phyloP scores from a whole-genome alignment of 2,888 invertebrate genomes.

The Corythucha ciliata region DNA sequence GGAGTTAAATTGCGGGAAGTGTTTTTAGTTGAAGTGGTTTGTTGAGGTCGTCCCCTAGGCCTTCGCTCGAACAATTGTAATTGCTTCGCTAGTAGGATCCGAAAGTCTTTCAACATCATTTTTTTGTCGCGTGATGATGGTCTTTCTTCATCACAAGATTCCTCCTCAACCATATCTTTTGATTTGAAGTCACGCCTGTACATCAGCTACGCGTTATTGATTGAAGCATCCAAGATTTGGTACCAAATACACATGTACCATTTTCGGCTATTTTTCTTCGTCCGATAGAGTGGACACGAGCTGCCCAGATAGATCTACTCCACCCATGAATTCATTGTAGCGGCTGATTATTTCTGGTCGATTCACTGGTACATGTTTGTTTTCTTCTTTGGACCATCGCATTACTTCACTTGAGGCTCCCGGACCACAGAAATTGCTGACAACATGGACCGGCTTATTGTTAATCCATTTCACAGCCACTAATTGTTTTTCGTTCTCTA shows the following conservation, averaged over 20 bases:
- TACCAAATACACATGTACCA: too few species aligned
- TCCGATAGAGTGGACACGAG: too few species aligned
- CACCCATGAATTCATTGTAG: conserved; percentile 17
- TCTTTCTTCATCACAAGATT: too few species aligned
- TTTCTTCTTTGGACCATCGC: conserved; percentile 19
- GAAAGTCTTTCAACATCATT: conserved; percentile 13
- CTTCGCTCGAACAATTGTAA: neutral
- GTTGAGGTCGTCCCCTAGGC: neutral
- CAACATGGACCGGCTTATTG: conserved; percentile 32
- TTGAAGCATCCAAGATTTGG: too few species aligned
- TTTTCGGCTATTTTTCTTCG: too few species aligned
- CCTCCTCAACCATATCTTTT: too few species aligned
- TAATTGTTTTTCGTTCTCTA: conserved; percentile 26
- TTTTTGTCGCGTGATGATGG: too few species aligned
- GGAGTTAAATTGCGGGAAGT: too few species aligned
- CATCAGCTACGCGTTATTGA: too few species aligned
- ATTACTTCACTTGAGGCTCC: conserved; percentile 20
- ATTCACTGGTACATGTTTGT: neutral
- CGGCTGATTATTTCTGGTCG: conserved; percentile 6
- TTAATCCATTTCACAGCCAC: conserved; percentile 33
- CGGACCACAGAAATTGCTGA: conserved; percentile 28
- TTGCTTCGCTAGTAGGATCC: conserved; percentile 3
- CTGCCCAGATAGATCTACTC: conserved; percentile 14
- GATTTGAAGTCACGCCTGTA: too few species aligned
- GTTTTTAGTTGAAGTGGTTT: too few species aligned